Conservation (phyloP, 2,113 vertebrate species). For the Psittacula cyanocephala region DNA sequence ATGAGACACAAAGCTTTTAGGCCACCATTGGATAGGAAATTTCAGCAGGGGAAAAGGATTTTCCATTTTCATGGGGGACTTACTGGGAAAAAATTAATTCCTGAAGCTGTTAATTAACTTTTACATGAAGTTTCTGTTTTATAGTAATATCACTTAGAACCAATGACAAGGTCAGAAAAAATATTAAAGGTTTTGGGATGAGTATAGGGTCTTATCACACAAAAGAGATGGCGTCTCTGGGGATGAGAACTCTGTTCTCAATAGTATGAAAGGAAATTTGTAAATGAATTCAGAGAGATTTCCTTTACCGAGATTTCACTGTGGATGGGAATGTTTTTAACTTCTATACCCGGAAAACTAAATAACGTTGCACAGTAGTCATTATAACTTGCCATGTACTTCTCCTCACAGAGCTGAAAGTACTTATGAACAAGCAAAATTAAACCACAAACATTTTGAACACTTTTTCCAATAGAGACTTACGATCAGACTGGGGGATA, state of each 20-base stretch:
- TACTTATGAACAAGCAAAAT: background rate
- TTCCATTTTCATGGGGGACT: background rate
- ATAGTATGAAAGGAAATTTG: background rate
- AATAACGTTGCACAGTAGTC: background rate
- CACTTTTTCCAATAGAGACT: constrained; percentile 63
- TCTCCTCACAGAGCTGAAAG: background rate
- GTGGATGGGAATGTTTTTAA: background rate
- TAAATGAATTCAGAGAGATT: background rate
- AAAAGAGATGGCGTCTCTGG: background rate
- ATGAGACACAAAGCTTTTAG: background rate
- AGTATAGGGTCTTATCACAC: background rate
- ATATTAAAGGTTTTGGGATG: background rate
- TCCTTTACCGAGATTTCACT: background rate
- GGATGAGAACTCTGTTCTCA: background rate
- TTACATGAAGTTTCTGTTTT: background rate
- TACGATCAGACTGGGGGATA: constrained; percentile 87
- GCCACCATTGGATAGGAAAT: background rate
- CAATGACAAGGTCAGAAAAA: background rate
- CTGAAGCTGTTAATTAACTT: background rate
- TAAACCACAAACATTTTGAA: background rate
- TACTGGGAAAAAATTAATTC: background rate
- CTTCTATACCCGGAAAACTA: background rate
- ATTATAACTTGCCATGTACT: background rate
- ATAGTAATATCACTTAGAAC: background rate
- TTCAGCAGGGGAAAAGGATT: background rate